Evolutionary conservation across 2,113 vertebrate genomes (phyloP).

Genomic region (Accipiter virgatus): DNA sequence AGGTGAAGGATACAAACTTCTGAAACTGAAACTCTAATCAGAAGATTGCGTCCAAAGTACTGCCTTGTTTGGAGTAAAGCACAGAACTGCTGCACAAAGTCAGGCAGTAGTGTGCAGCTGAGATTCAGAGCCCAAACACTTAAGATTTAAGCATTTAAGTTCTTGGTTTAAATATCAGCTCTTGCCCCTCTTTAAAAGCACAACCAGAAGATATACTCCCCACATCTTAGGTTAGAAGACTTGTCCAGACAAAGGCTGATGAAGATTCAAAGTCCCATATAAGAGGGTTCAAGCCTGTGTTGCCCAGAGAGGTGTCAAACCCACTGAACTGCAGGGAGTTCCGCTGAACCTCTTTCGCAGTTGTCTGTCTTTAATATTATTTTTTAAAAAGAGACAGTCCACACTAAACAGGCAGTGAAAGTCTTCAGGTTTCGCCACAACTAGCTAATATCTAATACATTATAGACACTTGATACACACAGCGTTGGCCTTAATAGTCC

Average conservation of each 20-base stretch:
- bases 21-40: not conserved
- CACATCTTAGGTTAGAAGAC: not conserved
- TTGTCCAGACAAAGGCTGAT: not conserved
- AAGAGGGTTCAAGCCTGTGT: accelerated
- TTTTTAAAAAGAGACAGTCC: not conserved
- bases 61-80: not conserved
- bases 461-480: not conserved
- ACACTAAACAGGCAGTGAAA: not conserved
- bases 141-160: not conserved
- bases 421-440: not conserved
- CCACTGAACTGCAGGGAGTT: not conserved
- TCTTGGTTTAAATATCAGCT: not conserved
- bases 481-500: not conserved
- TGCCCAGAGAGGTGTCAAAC: not conserved
- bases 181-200: not conserved
- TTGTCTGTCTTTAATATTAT: not conserved
- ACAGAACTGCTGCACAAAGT: not conserved
- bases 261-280: not conserved
- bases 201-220: not conserved
- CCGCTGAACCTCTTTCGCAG: not conserved
- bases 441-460: not conserved
- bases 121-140: not conserved
- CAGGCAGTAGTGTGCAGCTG: not conserved
- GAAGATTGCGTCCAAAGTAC: not conserved
- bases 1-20: not conserved